Evolutionary conservation across 2,888 invertebrate genomes (phyloP).

Genomic region (Amphipoea oculea): DNA sequence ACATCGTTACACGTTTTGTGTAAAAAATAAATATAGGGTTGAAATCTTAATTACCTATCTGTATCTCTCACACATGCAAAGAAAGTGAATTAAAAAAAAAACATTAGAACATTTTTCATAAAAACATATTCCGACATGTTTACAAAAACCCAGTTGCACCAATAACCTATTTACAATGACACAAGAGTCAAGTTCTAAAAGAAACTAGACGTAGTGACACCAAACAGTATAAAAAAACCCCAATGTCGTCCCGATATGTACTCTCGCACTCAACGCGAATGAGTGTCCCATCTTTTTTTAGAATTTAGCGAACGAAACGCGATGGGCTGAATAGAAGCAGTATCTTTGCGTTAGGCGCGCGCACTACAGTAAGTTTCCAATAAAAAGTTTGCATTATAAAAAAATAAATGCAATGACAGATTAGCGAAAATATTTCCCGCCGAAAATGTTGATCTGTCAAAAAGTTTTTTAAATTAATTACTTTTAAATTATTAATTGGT

Average conservation of each 20-base stretch:
- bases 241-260: slow-evolving; percentile 73
- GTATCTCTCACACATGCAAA: neutral
- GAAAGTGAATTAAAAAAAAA: neutral
- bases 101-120: neutral
- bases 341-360: slow-evolving; percentile 86
- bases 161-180: slow-evolving; percentile 66
- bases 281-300: slow-evolving; percentile 87
- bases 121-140: slow-evolving; percentile 18
- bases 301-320: slow-evolving; percentile 84
- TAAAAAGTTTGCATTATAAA: slow-evolving; percentile 66
- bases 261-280: slow-evolving; percentile 78
- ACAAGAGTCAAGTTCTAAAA: slow-evolving; percentile 65
- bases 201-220: slow-evolving; percentile 69
- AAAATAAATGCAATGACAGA: slow-evolving; percentile 64
- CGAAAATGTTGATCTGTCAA: slow-evolving; percentile 50
- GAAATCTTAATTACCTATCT: neutral
- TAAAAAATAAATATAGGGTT: neutral
- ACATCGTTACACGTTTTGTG: neutral
- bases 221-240: slow-evolving; percentile 63
- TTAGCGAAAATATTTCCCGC: slow-evolving; percentile 57
- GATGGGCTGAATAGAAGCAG: slow-evolving; percentile 80
- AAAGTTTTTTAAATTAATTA: slow-evolving; percentile 17
- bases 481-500: slow-evolving; percentile 5
- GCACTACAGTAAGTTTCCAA: slow-evolving; percentile 86
- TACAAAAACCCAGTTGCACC: slow-evolving; percentile 45